Evolutionary conservation across 2,888 invertebrate genomes (phyloP), one percentile per base, ranked within the genome.

Genomic region (Xanthia togata): DNA sequence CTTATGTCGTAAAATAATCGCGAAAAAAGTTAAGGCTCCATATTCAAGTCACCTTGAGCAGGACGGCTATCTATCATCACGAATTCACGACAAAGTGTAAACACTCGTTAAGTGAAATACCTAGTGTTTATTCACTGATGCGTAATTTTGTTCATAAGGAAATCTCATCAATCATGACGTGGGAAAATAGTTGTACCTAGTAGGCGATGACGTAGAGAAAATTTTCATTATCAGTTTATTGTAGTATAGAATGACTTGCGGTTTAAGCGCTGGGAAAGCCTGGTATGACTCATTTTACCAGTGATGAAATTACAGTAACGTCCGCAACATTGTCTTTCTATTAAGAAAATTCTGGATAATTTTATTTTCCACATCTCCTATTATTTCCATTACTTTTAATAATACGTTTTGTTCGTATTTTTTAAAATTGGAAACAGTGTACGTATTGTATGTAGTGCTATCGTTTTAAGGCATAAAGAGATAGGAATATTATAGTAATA

Each of bases 281-380:
- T 86, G 98, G 99, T 98, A 97, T 98, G 79, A 99, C 99, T 1
- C 94, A 99, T 71, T 97, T 98, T 41, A 96, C 99, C 53, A 99
- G 99, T 1, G 99, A 98, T 2, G 99, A 99, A 93, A 96, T 99
- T 64, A 67, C 47, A 72, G 78, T 67, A 57, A 67, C 38, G 14
- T 68, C 31, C 38, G 41, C 26, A 53, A 59, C 26, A 72, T 70
- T 41, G 47, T 44, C 11, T 67, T 78, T 60, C 12, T 67, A 38
- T 53, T 47, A 75, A 14, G 20, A 47, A 80, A 64, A 57, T 44
- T 8, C 9, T 23, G 8, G 8, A 12, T 14, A 23, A n/a, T 57
- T 50, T 62, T 47, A 20, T 38, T 44, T 17, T 47, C 4, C 14
- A 17, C 17, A 26, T 6, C 20, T 44, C 4, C 17, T 12, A 55